Conservation (phyloP, 2,113 vertebrate genomes). For the Gnathonemus echidnorhynchus region DNA sequence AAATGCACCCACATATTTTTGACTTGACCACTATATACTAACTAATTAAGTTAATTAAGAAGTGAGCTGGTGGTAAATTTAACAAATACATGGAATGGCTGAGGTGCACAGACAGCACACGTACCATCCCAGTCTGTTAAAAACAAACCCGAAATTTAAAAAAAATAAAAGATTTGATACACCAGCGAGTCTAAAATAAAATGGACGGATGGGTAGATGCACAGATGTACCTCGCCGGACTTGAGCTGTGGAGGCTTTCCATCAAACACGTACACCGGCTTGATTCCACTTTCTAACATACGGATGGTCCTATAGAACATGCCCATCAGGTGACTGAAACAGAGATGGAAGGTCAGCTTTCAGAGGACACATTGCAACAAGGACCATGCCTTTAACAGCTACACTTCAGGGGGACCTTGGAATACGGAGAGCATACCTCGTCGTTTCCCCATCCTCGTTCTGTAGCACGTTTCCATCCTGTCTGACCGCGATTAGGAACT, state of each 20-base stretch:
- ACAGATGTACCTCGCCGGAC: constrained; percentile 72
- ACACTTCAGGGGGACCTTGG: neutral
- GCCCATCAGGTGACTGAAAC: constrained; percentile 82
- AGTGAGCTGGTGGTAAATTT: neutral
- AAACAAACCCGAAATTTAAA: neutral
- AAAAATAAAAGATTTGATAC: neutral
- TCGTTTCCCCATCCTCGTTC: constrained; percentile 88
- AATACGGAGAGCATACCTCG: constrained; percentile 56
- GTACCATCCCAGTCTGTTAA: neutral
- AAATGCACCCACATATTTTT: neutral
- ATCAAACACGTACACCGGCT: constrained; percentile 89
- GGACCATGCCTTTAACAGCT: neutral
- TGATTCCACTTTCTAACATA: constrained; percentile 92
- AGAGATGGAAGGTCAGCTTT: neutral
- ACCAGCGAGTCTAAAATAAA: neutral
- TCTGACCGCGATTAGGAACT: constrained; percentile 92
- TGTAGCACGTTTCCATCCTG: constrained; percentile 87
- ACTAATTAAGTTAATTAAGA: neutral
- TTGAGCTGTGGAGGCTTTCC: constrained; percentile 91
- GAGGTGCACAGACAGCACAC: neutral
- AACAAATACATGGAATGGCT: neutral
- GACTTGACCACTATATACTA: neutral
- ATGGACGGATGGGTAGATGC: neutral
- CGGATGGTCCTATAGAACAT: constrained; percentile 97
- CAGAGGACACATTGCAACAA: neutral